Percentiles rank a stretch among this genome's conserved stretches.
These are phyloP conservation scores for Oncorhynchus kisutch DNA, from an alignment of 2,113 vertebrate species.

Conservation along the genomic window DNA sequence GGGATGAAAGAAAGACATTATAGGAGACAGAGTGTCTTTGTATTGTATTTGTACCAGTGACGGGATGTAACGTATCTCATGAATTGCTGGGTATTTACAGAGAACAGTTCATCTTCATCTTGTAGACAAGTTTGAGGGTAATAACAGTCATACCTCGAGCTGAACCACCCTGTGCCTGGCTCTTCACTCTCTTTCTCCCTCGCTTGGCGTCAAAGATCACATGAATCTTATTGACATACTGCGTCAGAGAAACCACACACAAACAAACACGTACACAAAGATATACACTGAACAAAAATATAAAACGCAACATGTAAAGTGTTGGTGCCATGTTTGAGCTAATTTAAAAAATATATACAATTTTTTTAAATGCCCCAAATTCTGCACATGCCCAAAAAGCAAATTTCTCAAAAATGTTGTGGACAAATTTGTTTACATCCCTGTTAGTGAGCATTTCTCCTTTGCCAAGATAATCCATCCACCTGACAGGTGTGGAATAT, in stretches of 20 bases:
- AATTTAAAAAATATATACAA: no score
- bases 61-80: not conserved
- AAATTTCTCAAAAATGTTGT: no score
- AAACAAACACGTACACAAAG: not conserved
- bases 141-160: slow-evolving; percentile 70
- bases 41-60: slow-evolving; percentile 17
- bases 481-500: no score
- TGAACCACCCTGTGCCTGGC: not conserved
- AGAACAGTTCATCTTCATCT: slow-evolving; percentile 33
- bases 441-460: no score
- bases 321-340: not conserved
- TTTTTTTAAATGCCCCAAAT: no score
- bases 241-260: slow-evolving; percentile 2
- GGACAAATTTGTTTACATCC: no score
- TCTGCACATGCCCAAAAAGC: no score
- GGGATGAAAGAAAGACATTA: slow-evolving; percentile 12
- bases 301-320: not conserved
- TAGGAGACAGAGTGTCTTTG: slow-evolving; percentile 58
- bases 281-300: not conserved
- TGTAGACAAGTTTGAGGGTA: not conserved
- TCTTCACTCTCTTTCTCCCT: slow-evolving; percentile 4
- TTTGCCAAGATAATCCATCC: no score
- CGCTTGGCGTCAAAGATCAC: slow-evolving; percentile 5
- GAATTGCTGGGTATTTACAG: slow-evolving; percentile 54
- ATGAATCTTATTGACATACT: slow-evolving; percentile 11